Evolutionary conservation across 2,888 invertebrate genomes (phyloP).

Genomic region (Acrobasis consociella): DNA sequence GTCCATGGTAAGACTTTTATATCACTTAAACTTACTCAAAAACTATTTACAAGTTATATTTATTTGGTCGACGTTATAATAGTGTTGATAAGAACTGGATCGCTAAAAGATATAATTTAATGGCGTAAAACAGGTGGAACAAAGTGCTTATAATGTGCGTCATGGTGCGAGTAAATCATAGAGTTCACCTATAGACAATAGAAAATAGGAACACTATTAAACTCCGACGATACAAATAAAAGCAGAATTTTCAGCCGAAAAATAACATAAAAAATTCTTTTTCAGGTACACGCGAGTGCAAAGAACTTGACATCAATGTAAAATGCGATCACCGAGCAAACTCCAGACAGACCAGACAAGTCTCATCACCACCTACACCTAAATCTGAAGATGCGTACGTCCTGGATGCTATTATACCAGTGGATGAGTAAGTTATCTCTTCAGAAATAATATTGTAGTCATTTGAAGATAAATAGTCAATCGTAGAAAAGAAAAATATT

Average conservation of each 20-base stretch:
- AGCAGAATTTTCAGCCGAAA: background rate
- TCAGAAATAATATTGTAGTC: background rate
- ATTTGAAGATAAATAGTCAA: background rate
- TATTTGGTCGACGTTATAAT: no score
- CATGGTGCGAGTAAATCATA: no score
- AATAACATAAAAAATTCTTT: conserved; percentile 2
- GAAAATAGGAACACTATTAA: no score
- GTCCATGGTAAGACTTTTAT: conserved; percentile 85
- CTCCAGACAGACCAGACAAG: conserved; percentile 85
- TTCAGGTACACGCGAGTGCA: conserved; percentile 90
- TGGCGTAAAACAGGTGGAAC: no score
- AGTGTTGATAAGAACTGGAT: no score
- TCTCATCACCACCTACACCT: conserved; percentile 73
- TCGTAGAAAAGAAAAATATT: conserved; percentile 15
- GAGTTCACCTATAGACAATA: no score
- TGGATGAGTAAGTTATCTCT: conserved; percentile 88
- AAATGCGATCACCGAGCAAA: conserved; percentile 93
- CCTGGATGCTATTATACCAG: conserved; percentile 90
- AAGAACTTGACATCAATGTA: conserved; percentile 94
- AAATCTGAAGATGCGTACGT: conserved; percentile 92
- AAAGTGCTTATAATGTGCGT: no score
- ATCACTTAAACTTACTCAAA: no score
- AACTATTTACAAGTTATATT: no score
- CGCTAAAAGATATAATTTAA: no score
- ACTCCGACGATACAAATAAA: no score